phyloP scores from a whole-genome alignment of 2,888 invertebrate species.

The Sesamia inferens region DNA sequence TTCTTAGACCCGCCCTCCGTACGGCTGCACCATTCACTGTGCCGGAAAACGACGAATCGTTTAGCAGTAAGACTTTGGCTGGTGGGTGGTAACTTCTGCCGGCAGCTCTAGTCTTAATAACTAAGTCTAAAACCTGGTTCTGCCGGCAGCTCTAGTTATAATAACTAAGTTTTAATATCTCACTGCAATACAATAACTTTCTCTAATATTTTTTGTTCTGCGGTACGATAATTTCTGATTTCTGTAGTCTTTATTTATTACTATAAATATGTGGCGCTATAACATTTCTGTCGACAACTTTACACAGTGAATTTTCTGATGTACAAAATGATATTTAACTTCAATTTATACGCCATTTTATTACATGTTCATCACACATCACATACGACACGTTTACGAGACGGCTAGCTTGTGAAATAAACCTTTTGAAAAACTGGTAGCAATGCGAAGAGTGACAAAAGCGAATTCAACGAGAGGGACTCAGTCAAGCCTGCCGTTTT shows the following conservation, averaged over 20 bases:
- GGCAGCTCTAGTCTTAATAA: too few species aligned
- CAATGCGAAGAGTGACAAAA: neutral
- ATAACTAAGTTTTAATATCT: neutral
- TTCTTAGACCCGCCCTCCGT: too few species aligned
- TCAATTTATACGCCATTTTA: constrained; percentile 64
- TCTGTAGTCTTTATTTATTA: neutral
- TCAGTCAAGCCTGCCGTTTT: neutral
- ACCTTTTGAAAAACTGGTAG: neutral
- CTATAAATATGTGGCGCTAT: neutral
- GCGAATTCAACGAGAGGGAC: neutral
- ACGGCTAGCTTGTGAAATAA: constrained; percentile 48
- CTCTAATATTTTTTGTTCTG: neutral
- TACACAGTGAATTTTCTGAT: constrained; percentile 6
- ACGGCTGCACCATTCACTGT: too few species aligned
- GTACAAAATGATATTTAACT: constrained; percentile 43
- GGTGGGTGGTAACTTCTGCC: too few species aligned
- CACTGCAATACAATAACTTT: neutral
- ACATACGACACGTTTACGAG: constrained; percentile 65
- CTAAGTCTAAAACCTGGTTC: too few species aligned
- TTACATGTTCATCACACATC: too few species aligned
- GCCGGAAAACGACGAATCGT: too few species aligned
- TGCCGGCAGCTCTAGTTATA: too few species aligned
- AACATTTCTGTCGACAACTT: neutral
- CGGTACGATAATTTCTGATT: too few species aligned
- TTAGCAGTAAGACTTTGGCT: too few species aligned